Percentiles rank a stretch among this genome's conserved stretches.
Evolutionary conservation across 2,888 invertebrate species (phyloP).

Genomic region (Rotaria socialis): DNA sequence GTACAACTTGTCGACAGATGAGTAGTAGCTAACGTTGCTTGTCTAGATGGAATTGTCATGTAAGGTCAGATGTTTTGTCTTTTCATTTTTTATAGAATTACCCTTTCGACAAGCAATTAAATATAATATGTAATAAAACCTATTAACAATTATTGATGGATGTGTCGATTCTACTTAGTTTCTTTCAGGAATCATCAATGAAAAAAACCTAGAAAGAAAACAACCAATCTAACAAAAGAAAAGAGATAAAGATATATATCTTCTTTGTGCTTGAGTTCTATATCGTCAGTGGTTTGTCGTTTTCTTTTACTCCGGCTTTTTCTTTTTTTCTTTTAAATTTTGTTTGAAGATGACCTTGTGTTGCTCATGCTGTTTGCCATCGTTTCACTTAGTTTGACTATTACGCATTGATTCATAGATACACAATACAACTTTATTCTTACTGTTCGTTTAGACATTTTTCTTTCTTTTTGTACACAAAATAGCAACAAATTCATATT

Average conservation of each 20-base stretch:
- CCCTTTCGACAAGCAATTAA: conserved; percentile 7
- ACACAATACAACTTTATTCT: not conserved
- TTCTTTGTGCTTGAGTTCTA: not conserved
- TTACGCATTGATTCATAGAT: not conserved
- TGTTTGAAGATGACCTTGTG: not conserved
- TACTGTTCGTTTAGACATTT: not conserved
- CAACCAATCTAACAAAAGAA: not conserved
- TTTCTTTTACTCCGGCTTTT: not conserved
- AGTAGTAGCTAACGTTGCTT: not conserved
- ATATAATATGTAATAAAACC: not conserved
- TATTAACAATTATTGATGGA: not conserved
- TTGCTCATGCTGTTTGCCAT: not conserved
- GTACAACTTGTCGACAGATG: conserved; percentile 9
- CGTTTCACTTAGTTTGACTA: not conserved
- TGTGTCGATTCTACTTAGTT: not conserved
- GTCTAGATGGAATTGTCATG: not conserved
- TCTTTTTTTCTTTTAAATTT: not conserved
- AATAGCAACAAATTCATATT: not conserved
- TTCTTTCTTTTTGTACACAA: not conserved
- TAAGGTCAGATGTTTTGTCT: conserved; percentile 3
- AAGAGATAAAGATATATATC: conserved; percentile 11
- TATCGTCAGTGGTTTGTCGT: not conserved
- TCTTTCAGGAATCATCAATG: not conserved
- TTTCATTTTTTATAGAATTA: not conserved
- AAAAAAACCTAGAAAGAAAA: not conserved